A percentile compares a stretch with the other conserved stretches of the same genome.
Evolutionary conservation across 2,797 vertebrate species (phyloP).

Genomic region (Tinamus major): DNA sequence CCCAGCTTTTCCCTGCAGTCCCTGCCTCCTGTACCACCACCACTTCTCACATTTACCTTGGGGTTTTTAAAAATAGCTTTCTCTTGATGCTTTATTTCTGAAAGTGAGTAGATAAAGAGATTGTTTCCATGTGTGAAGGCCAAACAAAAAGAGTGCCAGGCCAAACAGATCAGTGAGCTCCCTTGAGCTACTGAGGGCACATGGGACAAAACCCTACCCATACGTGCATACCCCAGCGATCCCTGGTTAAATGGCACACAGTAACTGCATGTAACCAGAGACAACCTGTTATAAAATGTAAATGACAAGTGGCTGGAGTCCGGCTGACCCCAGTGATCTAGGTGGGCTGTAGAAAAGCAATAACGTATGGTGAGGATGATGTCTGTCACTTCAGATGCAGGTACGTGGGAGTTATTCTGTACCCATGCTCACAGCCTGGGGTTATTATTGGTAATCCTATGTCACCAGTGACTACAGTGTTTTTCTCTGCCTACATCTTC

Average conservation of each 20-base stretch:
- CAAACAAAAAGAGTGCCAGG: not conserved
- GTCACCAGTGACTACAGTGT: accelerated
- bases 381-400: not conserved
- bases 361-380: not conserved
- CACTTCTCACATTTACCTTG: not conserved
- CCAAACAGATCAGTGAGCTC: not conserved
- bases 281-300: not conserved
- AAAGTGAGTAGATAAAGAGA: not conserved
- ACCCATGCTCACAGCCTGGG: not conserved
- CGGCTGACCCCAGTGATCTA: not conserved
- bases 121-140: not conserved
- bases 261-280: not conserved
- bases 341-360: not conserved
- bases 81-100: not conserved
- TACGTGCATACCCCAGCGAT: not conserved
- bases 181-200: not conserved
- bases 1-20: not conserved
- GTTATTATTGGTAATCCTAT: not conserved
- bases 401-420: not conserved
- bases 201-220: accelerated
- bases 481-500: not conserved
- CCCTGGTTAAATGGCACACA: accelerated
- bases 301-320: not conserved
- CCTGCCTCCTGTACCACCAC: not conserved
- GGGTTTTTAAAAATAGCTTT: not conserved